These are phyloP conservation scores for Parelbella ahira DNA, from an alignment of 2,888 invertebrate genomes.

Conservation along the genomic window DNA sequence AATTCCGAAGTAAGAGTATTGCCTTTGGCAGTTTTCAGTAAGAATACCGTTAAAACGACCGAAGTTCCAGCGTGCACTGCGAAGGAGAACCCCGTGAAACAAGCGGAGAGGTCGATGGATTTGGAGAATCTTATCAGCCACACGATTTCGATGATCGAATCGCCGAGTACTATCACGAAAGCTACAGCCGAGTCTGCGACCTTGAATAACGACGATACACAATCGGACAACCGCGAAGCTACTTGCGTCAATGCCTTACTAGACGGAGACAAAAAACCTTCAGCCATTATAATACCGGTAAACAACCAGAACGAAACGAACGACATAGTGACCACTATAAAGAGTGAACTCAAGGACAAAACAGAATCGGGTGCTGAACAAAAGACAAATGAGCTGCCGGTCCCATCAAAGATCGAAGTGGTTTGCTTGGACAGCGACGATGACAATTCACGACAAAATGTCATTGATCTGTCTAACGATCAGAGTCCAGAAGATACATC, in stretches of 20 bases:
- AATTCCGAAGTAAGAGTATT: slow-evolving; percentile 49
- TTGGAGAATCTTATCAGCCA: slow-evolving; percentile 61
- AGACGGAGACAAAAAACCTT: neutral
- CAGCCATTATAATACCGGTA: too few relatives aligned
- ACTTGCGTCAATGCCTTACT: too few relatives aligned
- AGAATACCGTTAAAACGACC: slow-evolving; percentile 40
- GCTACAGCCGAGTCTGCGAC: neutral
- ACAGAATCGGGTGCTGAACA: too few relatives aligned
- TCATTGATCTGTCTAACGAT: slow-evolving; percentile 47
- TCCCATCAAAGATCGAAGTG: too few relatives aligned
- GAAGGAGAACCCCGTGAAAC: slow-evolving; percentile 53
- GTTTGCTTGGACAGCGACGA: slow-evolving; percentile 68
- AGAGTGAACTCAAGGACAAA: too few relatives aligned
- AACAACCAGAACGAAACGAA: too few relatives aligned
- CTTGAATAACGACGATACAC: neutral
- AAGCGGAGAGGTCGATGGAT: slow-evolving; percentile 65
- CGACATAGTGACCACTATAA: too few relatives aligned
- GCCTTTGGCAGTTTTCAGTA: slow-evolving; percentile 58
- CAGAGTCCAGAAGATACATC: slow-evolving; percentile 21
- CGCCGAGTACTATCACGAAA: slow-evolving; percentile 19
- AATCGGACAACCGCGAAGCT: slow-evolving; percentile 2
- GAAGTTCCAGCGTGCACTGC: slow-evolving; percentile 37
- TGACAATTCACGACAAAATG: slow-evolving; percentile 38
- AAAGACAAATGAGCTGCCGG: too few relatives aligned
- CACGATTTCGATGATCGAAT: slow-evolving; percentile 40